Evolutionary conservation across 30 jellyfish, hydroid and myxozoan genomes (phyloP).

Genomic region (Cassiopea xamachana): DNA sequence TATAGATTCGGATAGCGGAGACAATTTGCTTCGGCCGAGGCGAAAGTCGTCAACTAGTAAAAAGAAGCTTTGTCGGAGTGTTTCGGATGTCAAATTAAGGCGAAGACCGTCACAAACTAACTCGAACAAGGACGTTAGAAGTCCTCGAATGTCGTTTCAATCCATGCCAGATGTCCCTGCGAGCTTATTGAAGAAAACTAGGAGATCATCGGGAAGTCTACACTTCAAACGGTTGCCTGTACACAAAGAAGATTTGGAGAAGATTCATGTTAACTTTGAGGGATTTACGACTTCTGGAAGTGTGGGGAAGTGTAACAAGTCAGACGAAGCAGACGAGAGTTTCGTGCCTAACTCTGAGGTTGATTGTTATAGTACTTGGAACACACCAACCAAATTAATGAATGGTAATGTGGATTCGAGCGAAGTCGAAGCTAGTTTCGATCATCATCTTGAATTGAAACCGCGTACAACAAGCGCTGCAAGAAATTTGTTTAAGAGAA

Average conservation of each 20-base stretch:
- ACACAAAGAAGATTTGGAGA: constrained; percentile 48
- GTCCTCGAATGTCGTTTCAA: constrained; percentile 9
- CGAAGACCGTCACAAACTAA: constrained; percentile 37
- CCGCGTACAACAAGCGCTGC: constrained; percentile 12
- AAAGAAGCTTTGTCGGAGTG: constrained; percentile 43
- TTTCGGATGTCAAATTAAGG: constrained; percentile 52
- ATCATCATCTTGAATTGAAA: background rate
- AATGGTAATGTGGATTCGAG: constrained; percentile 47
- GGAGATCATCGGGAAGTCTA: background rate
- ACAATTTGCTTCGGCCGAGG: background rate
- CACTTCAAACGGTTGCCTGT: constrained; percentile 1
- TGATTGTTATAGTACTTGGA: constrained; percentile 74
- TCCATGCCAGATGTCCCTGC: constrained; percentile 70
- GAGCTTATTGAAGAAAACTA: background rate
- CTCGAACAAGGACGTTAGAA: background rate
- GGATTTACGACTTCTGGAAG: constrained; percentile 54
- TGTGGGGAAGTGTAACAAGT: constrained; percentile 15
- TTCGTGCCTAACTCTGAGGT: constrained; percentile 62
- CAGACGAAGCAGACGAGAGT: constrained; percentile 70
- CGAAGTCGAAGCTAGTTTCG: constrained; percentile 45
- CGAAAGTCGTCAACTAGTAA: constrained; percentile 40
- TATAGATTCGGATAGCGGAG: constrained; percentile 83
- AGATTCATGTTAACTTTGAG: background rate
- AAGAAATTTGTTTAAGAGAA: constrained; percentile 31
- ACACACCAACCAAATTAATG: constrained; percentile 4